Evolutionary conservation across 2,888 invertebrate species (phyloP), one percentile per base, ranked within the genome.

Genomic region (Dicyrtomina minuta): DNA sequence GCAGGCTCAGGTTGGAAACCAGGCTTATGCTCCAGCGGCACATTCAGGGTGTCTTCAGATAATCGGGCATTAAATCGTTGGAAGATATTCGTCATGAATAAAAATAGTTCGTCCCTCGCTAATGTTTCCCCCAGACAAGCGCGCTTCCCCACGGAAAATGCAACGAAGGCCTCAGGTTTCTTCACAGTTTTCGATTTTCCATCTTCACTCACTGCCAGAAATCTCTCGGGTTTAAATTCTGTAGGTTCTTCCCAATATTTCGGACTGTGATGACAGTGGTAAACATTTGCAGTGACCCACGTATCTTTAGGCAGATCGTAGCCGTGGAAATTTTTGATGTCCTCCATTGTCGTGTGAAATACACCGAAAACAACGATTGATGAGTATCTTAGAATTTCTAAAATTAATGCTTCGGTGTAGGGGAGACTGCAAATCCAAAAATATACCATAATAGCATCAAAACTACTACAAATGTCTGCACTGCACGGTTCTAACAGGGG

Each of bases 301-400:
- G 64, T 64, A 2, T 53, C 64, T 22, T 64, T 51, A 2, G 64
- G 64, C 12, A 49, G 27, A 39, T 53, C 53, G 22, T 53, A 64
- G 10, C 64, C 64, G 33, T 56, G 56, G n/a, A 64, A 41, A 20
- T 39, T 39, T 20, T 64, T 51, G 0, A 26, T 20, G 15, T 64
- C 64, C 8, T 33, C 20, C 10, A 27, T 24, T 2, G 27, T n/a
- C 1, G 26, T 12, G 27, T 55, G 55, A 27, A 55, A 55, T 26
- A 55, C 24, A 26, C 55, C 55, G 2, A 55, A 26, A 26, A 27
- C 26, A 10, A 27, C 26, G 8, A 55, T 12, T 15, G 13, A 26
- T 5, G 22, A 22, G 26, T 8, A 26, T 4, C 55, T 4, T 26
- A 55, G 13, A 13, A 22, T n/a, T 26, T 55, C 55, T 27, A 27